Percentiles rank a stretch among this genome's conserved stretches.
Evolutionary conservation across 2,888 invertebrate genomes (phyloP).

Genomic region (Clistopyga incitator): DNA sequence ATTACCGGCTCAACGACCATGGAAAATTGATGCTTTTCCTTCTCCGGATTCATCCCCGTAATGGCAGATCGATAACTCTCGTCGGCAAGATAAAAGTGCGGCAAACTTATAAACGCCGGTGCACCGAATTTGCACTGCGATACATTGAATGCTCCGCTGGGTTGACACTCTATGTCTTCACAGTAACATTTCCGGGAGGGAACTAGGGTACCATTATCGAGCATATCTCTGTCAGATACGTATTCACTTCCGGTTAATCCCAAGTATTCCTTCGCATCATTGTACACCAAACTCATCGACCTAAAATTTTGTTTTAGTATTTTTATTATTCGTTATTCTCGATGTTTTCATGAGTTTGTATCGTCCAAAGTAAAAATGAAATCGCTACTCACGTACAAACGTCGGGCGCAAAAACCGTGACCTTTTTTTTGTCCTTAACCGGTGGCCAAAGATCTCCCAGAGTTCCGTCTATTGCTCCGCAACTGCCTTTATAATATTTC

Average conservation of each 20-base stretch:
- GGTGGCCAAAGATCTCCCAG: slow-evolving; percentile 94
- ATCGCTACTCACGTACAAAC: slow-evolving; percentile 89
- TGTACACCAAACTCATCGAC: slow-evolving; percentile 82
- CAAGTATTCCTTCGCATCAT: slow-evolving; percentile 81
- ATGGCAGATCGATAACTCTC: slow-evolving; percentile 87
- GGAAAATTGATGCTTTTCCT: slow-evolving; percentile 88
- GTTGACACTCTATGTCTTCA: slow-evolving; percentile 83
- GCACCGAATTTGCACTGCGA: slow-evolving; percentile 91
- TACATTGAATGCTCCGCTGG: slow-evolving; percentile 89
- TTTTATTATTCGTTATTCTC: not conserved
- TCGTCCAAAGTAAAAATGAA: too few relatives aligned
- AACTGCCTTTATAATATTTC: slow-evolving; percentile 86
- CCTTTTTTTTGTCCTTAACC: slow-evolving; percentile 85
- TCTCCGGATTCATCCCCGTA: slow-evolving; percentile 88
- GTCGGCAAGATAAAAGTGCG: slow-evolving; percentile 93
- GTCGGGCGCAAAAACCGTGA: slow-evolving; percentile 91
- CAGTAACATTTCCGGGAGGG: slow-evolving; percentile 90
- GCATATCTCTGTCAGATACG: slow-evolving; percentile 87
- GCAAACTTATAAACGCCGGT: slow-evolving; percentile 93
- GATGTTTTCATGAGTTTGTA: not conserved
- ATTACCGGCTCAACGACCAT: slow-evolving; percentile 89
- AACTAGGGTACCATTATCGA: slow-evolving; percentile 90
- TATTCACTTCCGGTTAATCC: slow-evolving; percentile 86
- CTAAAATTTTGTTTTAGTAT: slow-evolving; percentile 75
- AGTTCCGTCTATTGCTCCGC: slow-evolving; percentile 90